Evolutionary conservation across 2,888 invertebrate genomes (phyloP), one percentile per base, ranked within the genome.

Genomic region (Lithosia quadra): DNA sequence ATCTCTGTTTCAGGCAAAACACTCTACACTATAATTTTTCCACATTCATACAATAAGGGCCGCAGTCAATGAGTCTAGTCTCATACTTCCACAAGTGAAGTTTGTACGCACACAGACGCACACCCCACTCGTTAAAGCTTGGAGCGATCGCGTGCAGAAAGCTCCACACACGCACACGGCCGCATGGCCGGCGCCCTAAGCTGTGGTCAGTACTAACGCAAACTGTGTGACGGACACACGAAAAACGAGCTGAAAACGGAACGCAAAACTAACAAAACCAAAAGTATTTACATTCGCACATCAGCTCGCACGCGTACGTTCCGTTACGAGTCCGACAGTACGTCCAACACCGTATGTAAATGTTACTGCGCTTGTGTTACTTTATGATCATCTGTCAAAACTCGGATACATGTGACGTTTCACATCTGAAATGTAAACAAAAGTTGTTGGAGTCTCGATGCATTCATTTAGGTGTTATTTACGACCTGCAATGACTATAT

Each of bases 51-150:
- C 94, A 93, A 94, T 93, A 93, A 94, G 94, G 94, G 93, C 90
- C 92, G 92, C 94, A 94, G 95, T 95, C 95, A 95, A 95, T 95
- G 95, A 95, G 95, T 95, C 95, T 95, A 94, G 95, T 90, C 94
- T 90, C 91, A 88, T 91, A 94, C 92, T 89, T 91, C 86, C 88
- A 93, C 93, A 92, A 91, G 92, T 92, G 87, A 89, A 90, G 85
- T 88, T 86, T 76, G 72, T 81, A 91, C 94, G 87, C 94, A 92
- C 94, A 93, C 94, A 85, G 71, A 80, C 89, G 87, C 88, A 85
- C 86, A 80, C 92, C 92, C 93, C 92, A 90, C 91, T 89, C 92
- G 93, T 89, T 89, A 88, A 90, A 92, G 92, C 91, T 88, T 85
- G 80, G 84, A 86, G 87, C 90, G 93, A 92, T 94, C 93, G 95